These are phyloP conservation scores for Sebastes schlegelii DNA, from an alignment of 2,113 vertebrate species.

Conservation along the genomic window DNA sequence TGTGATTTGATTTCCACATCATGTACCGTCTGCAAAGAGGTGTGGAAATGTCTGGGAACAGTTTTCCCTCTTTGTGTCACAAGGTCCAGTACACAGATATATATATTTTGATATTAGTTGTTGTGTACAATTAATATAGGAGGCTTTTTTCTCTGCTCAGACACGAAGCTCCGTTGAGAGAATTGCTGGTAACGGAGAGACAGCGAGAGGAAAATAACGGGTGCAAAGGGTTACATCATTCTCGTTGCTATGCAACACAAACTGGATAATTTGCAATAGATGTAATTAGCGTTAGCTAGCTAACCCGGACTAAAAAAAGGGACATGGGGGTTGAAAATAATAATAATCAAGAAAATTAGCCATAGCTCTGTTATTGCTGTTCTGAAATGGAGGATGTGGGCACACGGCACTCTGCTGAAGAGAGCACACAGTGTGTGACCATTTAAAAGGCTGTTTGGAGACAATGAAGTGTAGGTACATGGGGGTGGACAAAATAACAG, in stretches of 20 bases:
- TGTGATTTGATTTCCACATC: conserved; percentile 5
- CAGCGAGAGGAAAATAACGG: conserved; percentile 37
- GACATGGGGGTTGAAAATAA: conserved; percentile 57
- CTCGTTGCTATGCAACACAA: conserved; percentile 69
- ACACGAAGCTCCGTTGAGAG: conserved; percentile 38
- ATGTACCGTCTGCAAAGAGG: not conserved
- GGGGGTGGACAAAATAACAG: conserved; percentile 3
- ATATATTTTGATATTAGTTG: not conserved
- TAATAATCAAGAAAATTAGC: conserved; percentile 66
- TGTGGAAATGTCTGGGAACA: not conserved
- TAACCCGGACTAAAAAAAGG: conserved; percentile 57
- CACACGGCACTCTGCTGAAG: not conserved
- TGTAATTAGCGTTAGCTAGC: conserved; percentile 68
- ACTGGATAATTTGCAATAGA: conserved; percentile 66
- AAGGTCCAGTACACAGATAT: not conserved
- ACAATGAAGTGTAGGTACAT: not conserved
- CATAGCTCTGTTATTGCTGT: conserved; percentile 48
- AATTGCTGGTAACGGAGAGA: conserved; percentile 22
- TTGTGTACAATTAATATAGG: conserved; percentile 9
- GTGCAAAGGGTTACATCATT: conserved; percentile 61
- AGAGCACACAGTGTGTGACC: conserved; percentile 13
- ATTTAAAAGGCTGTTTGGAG: conserved; percentile 11
- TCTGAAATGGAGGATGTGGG: conserved; percentile 40
- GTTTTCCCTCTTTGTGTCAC: not conserved
- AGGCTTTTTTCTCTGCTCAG: conserved; percentile 8